Base-by-base conservation (phyloP, 2,113 vertebrate genomes). In the Epinephelus fuscoguttatus region DNA sequence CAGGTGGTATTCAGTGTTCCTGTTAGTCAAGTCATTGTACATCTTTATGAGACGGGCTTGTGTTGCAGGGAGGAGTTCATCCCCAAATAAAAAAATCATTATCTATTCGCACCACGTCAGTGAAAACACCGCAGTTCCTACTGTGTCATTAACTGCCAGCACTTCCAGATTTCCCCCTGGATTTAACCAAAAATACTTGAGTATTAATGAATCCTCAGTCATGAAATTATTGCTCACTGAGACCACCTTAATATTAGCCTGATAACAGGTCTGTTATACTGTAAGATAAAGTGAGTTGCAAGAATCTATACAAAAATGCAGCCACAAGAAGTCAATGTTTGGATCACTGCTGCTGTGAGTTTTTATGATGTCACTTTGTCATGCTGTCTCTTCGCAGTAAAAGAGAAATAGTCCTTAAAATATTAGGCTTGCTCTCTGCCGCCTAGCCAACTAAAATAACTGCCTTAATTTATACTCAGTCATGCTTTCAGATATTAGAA, bases 321-420 rank as follows among this genome's bases (percentile, higher is more conserved):
- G 6, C 59, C 21, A 71, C 49, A 79, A 67, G 30, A 37, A 64
- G 66, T 14, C 53, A 42, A 8, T 4, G 56, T 45, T 59, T 45
- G 18, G 50, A 72, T 80, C 7, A 33, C 47, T 56, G 40, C 21
- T 55, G 57, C 62, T 47, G 57, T 68, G 56, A 4, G 6, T 71
- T 74, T 82, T 79, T 75, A 52, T 76, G 14, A 80, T 66, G 45
- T 53, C 64, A 63, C 50, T 70, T 64, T 75, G 55, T 69, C 42
- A 73, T 6, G 2, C 37, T 62, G 68, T 70, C 30, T 75, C 37
- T 62, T 9, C 18, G 73, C 73, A 72, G 17, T 42, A 18, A 64
- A 70, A 37, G 7, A 27, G 10, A 55, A 70, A 53, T 23, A 49
- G 52, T 23, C 13, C 25, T 73, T 37, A n/a, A 17, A 67, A 55